These are phyloP conservation scores for Phainopepla nitens DNA, from an alignment of 2,113 vertebrate species.

Conservation along the genomic window DNA sequence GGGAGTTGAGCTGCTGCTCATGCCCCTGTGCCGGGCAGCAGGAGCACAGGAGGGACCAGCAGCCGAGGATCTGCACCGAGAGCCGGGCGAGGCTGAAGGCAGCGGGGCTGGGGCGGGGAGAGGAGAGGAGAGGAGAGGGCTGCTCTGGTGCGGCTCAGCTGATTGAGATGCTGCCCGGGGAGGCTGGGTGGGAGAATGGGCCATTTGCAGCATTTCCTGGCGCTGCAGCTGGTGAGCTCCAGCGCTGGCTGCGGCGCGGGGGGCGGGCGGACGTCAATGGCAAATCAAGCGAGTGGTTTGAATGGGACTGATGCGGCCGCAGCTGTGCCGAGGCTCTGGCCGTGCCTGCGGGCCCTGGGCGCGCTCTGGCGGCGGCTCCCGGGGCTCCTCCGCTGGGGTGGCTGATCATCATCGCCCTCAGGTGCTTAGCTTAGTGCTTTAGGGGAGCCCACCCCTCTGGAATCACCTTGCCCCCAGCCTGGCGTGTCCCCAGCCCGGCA, in stretches of 20 bases:
- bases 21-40: neutral
- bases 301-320: neutral
- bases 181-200: neutral
- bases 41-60: neutral
- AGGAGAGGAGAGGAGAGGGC: neutral
- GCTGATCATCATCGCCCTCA: rapidly evolving
- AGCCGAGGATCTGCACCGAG: neutral
- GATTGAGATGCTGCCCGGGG: neutral
- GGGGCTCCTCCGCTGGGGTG: neutral
- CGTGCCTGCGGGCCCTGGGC: neutral
- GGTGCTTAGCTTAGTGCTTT: neutral
- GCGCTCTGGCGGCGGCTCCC: neutral
- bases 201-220: conserved; percentile 42
- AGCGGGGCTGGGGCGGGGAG: neutral
- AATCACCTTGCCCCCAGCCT: neutral
- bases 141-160: neutral
- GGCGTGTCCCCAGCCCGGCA: rapidly evolving
- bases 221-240: conserved; percentile 29
- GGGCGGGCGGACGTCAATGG: conserved; percentile 27
- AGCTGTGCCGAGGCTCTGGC: neutral
- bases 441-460: neutral
- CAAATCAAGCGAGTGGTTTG: neutral
- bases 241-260: neutral
- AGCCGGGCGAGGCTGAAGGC: neutral
- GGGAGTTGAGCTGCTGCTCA: neutral